Conservation (phyloP, 2,113 vertebrate genomes). For the Lepus americanus region DNA sequence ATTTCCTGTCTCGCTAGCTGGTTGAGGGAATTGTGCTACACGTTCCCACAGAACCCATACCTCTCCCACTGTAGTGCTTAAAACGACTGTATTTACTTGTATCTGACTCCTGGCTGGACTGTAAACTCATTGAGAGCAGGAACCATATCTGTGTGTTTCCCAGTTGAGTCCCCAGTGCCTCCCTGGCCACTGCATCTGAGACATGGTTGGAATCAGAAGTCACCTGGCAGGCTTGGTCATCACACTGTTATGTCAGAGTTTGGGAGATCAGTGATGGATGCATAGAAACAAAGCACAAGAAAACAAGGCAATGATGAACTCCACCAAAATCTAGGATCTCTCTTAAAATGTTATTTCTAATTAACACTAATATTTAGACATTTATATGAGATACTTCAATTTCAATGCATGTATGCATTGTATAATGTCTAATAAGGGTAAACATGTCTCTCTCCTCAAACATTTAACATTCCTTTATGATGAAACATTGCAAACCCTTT, state of each 20-base stretch:
- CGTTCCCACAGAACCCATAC: conserved; percentile 18
- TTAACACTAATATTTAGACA: too few species aligned
- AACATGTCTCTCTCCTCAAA: too few species aligned
- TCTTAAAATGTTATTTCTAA: too few species aligned
- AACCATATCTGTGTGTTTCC: not conserved
- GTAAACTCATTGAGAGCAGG: conserved; percentile 29
- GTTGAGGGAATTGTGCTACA: conserved; percentile 7
- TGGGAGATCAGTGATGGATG: conserved; percentile 11
- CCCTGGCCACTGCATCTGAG: not conserved
- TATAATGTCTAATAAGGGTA: too few species aligned
- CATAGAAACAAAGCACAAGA: conserved; percentile 45
- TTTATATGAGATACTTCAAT: too few species aligned
- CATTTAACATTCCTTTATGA: too few species aligned
- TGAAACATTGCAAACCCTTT: too few species aligned
- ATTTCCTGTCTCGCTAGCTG: conserved; percentile 25
- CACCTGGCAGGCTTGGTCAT: conserved; percentile 37
- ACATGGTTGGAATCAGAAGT: not conserved
- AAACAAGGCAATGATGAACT: conserved; percentile 49
- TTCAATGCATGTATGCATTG: too few species aligned
- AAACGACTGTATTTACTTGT: conserved; percentile 1
- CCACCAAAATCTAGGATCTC: conserved; percentile 33
- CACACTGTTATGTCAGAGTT: conserved; percentile 30
- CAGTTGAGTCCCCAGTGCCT: not conserved
- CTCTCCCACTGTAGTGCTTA: conserved; percentile 19
- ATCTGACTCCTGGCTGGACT: conserved; percentile 7